Conservation (phyloP, 2,888 invertebrate species). For the Perdita meconis region DNA sequence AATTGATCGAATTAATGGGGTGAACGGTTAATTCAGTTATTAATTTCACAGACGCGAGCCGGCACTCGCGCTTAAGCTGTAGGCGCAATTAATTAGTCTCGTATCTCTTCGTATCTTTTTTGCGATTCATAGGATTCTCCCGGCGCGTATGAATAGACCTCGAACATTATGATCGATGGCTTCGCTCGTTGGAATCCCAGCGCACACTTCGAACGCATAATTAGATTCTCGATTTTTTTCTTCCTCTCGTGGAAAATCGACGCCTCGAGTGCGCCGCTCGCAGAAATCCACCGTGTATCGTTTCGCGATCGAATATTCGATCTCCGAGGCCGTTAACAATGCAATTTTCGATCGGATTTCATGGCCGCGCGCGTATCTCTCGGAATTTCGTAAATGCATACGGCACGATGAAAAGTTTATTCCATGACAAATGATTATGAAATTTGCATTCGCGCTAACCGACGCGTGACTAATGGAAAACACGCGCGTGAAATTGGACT, state of each 20-base stretch:
- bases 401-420: conserved; percentile 52
- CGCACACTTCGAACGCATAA: conserved; percentile 11
- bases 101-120: neutral
- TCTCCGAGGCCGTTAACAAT: conserved; percentile 29
- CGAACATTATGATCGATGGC: conserved; percentile 32
- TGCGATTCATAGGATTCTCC: neutral
- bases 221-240: conserved; percentile 20
- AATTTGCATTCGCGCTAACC: conserved; percentile 52
- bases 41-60: neutral
- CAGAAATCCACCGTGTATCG: neutral
- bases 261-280: neutral
- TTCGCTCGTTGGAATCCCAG: neutral
- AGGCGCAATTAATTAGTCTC: conserved; percentile 35
- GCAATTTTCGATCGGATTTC: conserved; percentile 26
- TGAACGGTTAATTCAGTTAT: conserved; percentile 18
- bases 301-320: conserved; percentile 14
- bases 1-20: conserved; percentile 1
- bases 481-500: conserved; percentile 46
- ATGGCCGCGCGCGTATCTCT: neutral
- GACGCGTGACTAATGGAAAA: conserved; percentile 48
- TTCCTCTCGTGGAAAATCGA: conserved; percentile 1
- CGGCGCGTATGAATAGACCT: neutral
- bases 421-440: conserved; percentile 50
- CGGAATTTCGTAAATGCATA: conserved; percentile 32
- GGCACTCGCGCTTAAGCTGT: neutral